Conservation (phyloP, 2,888 invertebrate species). For the Leucoma salicis region DNA sequence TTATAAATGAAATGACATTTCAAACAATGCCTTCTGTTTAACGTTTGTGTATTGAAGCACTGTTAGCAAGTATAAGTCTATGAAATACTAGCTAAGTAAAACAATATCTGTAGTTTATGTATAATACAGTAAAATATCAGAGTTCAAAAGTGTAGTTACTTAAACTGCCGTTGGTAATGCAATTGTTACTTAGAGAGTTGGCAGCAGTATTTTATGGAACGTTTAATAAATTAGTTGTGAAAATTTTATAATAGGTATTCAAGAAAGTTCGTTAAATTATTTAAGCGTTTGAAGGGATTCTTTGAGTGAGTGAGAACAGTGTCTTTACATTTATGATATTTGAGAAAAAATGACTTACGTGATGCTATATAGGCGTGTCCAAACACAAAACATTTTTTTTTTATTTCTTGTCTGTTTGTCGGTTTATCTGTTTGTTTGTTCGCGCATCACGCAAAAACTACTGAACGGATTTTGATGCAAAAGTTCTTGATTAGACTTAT, state of each 20-base stretch:
- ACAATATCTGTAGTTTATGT: slow-evolving; percentile 20
- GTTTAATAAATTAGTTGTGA: slow-evolving; percentile 15
- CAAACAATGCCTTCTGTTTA: slow-evolving; percentile 14
- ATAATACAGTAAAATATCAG: slow-evolving; percentile 31
- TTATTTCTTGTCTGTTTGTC: too few species aligned
- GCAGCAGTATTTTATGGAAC: slow-evolving; percentile 11
- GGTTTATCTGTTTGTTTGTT: too few species aligned
- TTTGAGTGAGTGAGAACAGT: too few species aligned
- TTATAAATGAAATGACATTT: slow-evolving; percentile 19
- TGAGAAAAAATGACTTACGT: too few species aligned
- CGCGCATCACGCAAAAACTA: too few species aligned
- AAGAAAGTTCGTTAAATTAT: too few species aligned
- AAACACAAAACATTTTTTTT: too few species aligned
- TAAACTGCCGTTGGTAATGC: slow-evolving; percentile 23
- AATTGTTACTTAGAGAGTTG: slow-evolving; percentile 28
- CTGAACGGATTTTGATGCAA: too few species aligned
- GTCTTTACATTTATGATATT: too few species aligned
- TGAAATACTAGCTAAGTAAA: slow-evolving; percentile 22
- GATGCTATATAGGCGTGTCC: too few species aligned
- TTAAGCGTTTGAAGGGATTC: too few species aligned
- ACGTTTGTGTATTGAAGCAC: slow-evolving; percentile 10
- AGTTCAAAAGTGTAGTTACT: slow-evolving; percentile 25
- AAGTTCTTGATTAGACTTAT: too few species aligned
- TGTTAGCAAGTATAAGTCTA: slow-evolving; percentile 15
- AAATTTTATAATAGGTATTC: slow-evolving; percentile 10